Conservation (phyloP, 2,797 vertebrate genomes). For the Smutsia temminckii region DNA sequence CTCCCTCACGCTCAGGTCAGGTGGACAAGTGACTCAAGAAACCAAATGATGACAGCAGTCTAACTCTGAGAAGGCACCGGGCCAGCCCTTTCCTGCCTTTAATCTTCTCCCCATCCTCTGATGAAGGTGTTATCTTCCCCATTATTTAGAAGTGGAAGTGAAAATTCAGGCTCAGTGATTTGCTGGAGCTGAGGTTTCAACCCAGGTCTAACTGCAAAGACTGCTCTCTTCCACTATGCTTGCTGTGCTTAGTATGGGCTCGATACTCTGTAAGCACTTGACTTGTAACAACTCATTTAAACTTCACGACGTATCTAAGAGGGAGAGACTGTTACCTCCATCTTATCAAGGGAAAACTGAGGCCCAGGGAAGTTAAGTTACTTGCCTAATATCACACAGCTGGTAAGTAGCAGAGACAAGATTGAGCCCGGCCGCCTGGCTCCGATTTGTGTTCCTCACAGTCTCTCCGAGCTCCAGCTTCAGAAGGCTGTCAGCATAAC, state of each 20-base stretch:
- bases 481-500: background rate
- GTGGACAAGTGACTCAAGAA: background rate
- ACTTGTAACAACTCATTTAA: background rate
- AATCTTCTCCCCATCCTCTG: background rate
- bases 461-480: background rate
- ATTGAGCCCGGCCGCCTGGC: background rate
- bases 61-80: background rate
- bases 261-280: background rate
- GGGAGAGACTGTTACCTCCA: background rate
- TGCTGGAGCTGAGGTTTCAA: background rate
- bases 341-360: slow-evolving; percentile 3
- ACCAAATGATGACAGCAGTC: background rate
- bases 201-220: slow-evolving; percentile 5
- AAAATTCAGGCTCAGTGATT: background rate
- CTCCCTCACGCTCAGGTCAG: background rate
- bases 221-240: background rate
- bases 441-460: background rate
- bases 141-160: background rate
- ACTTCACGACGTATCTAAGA: background rate
- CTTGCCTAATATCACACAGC: background rate
- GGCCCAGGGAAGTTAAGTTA: background rate
- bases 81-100: background rate
- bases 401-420: background rate
- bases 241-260: background rate
- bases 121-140: background rate